phyloP scores from a whole-genome alignment of 2,113 vertebrate genomes.

The Zosterops borbonicus region DNA sequence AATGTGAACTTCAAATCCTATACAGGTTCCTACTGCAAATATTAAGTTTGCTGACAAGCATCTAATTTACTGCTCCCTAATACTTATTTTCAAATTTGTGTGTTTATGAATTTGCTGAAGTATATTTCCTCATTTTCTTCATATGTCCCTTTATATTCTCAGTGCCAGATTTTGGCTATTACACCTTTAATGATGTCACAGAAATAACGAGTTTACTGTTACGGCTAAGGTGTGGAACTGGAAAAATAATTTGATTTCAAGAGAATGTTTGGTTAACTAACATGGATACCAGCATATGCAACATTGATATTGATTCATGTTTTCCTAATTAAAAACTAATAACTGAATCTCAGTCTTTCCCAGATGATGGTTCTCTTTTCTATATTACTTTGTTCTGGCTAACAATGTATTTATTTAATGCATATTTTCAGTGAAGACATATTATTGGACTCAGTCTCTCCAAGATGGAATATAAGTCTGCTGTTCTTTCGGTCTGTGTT shows the following conservation, averaged over 20 bases:
- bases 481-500: background rate
- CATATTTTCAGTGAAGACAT: background rate
- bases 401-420: background rate
- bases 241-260: background rate
- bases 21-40: background rate
- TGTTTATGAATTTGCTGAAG: background rate
- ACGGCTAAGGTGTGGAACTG: background rate
- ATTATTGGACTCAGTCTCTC: background rate
- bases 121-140: background rate
- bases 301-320: background rate
- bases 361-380: background rate
- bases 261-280: background rate
- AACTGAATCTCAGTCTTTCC: background rate
- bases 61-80: background rate
- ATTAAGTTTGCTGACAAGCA: background rate
- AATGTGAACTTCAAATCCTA: background rate
- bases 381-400: background rate
- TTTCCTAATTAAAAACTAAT: background rate
- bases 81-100: background rate
- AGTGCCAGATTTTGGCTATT: background rate
- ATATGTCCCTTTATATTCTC: background rate
- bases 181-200: background rate
- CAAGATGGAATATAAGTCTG: background rate
- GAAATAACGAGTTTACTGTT: background rate
- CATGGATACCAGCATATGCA: background rate